phyloP scores from a whole-genome alignment of 2,888 invertebrate genomes.

The Coecobrya sp. region DNA sequence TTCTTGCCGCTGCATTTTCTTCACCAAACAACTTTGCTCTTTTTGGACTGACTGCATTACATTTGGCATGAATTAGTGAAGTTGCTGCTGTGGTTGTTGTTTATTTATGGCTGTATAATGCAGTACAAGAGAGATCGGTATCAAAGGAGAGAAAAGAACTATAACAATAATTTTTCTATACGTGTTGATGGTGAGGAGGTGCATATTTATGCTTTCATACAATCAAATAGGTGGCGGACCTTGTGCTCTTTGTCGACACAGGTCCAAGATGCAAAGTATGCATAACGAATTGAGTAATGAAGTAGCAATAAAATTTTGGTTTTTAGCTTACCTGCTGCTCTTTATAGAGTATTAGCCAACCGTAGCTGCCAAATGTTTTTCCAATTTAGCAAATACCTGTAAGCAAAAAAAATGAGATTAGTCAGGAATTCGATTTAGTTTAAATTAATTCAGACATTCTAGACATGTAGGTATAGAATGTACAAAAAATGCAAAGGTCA shows the following conservation, averaged over 20 bases:
- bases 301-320: constrained; percentile 35
- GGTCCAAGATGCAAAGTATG: neutral
- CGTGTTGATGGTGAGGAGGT: neutral
- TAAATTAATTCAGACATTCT: neutral
- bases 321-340: constrained; percentile 58
- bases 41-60: neutral
- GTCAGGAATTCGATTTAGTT: neutral
- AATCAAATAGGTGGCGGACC: no score
- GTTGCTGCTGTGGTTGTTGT: neutral
- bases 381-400: constrained; percentile 4
- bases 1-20: neutral
- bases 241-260: no score
- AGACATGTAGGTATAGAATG: no score
- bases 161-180: constrained; percentile 4
- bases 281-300: neutral
- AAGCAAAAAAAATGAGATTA: neutral
- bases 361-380: neutral
- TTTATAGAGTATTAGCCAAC: neutral
- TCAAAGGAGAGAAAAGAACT: constrained; percentile 10
- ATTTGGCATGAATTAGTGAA: neutral
- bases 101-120: neutral
- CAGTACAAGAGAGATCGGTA: constrained; percentile 37
- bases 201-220: no score
- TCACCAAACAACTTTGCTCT: neutral
- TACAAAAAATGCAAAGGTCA: neutral